Base-by-base conservation (phyloP, 1,140 invertebrate species). In the Nomia melanderi region DNA sequence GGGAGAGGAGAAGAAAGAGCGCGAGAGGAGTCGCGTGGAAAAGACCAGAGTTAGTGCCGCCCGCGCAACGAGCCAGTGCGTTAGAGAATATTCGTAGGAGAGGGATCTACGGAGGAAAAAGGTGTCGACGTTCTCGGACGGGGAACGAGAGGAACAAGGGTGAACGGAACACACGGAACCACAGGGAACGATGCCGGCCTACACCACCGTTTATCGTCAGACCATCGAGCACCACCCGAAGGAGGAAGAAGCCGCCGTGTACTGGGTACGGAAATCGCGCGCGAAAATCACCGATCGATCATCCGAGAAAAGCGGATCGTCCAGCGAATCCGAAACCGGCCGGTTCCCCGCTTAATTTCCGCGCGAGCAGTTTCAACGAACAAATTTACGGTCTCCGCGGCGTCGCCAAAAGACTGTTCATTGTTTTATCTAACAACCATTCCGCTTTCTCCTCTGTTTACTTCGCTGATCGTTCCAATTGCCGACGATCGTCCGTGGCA, bases 181-280 rank as follows among this genome's bases (percentile, higher is more conserved):
- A 57, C 29, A 63, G 53, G 20, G 36, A 54, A 83, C 86, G 82
- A 92, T 92, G 91, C 91, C 90, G 63, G 87, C 87, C 79, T 90
- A 90, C 77, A 86, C 88, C 23, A 88, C 83, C 36, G 87, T 89
- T 60, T 89, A 91, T 73, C 88, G 88, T 65, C 88, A 89, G 77
- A 84, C 79, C 47, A 62, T 88, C 66, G 90, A 91, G 71, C 85
- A 86, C 31, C 87, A 85, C 4, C 86, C 88, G 7, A 91, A 89
- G 79, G 90, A 91, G 12, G 91, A 92, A 76, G 92, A 92, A 70
- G 86, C 87, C 41, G 92, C 91, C 20, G 87, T 88, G 82, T 91
- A 90, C 72, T 92, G 92, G 92, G 92, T 92, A 90, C 69, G 86
- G 88, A 36, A n/a, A n/a, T n/a, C n/a, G n/a, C n/a, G n/a, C 53